A percentile compares a stretch with the other conserved stretches of the same genome.
Evolutionary conservation across 2,113 vertebrate species (phyloP).

Genomic region (Thalassarche chlororhynchos): DNA sequence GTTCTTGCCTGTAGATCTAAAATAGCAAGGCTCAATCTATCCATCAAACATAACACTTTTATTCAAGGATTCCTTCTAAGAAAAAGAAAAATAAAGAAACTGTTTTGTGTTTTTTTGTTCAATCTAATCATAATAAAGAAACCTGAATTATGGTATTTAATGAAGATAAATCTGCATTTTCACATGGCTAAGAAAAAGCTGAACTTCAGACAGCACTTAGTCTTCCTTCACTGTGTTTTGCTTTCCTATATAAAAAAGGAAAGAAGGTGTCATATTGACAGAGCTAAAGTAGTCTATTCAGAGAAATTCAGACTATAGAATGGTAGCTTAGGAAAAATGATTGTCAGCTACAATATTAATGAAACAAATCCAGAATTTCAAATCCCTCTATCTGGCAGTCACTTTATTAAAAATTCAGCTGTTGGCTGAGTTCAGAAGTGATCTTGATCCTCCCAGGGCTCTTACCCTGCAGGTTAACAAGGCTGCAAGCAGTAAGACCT

Average conservation of each 20-base stretch:
- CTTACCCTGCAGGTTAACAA: not conserved
- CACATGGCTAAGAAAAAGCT: not conserved
- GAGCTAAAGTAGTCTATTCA: not conserved
- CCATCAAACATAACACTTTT: not conserved
- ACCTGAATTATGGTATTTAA: not conserved
- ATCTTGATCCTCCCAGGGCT: constrained; percentile 11
- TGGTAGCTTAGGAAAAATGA: not conserved
- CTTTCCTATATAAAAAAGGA: not conserved
- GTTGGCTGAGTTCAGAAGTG: not conserved
- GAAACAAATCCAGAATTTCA: not conserved
- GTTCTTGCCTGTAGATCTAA: not conserved
- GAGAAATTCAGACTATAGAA: not conserved
- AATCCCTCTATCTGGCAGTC: not conserved
- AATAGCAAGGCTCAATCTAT: not conserved
- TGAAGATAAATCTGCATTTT: not conserved
- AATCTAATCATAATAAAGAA: not conserved
- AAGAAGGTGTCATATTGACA: not conserved
- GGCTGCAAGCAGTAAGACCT: not conserved
- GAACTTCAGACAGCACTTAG: not conserved
- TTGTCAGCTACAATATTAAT: not conserved
- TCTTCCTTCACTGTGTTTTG: not conserved
- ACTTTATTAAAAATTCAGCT: constrained; percentile 16
- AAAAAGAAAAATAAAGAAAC: not conserved
- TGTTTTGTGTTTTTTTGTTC: not conserved
- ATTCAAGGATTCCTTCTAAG: not conserved